These are phyloP conservation scores for Anastrepha obliqua DNA, from an alignment of 1,140 invertebrate species.

Conservation along the genomic window DNA sequence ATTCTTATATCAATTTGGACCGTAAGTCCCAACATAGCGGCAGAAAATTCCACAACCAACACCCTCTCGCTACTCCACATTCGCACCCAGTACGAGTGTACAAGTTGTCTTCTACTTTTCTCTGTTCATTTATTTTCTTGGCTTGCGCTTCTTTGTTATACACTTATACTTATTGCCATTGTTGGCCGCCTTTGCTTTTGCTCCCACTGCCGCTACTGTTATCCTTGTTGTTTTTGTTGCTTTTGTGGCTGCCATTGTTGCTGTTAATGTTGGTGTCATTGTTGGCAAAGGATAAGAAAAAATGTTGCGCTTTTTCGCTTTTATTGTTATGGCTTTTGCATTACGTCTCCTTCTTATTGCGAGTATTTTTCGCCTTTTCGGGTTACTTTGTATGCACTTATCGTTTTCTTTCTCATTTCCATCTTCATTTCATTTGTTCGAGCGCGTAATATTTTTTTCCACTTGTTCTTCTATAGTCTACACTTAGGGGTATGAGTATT, in stretches of 20 bases:
- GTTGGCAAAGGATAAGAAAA: slow-evolving; percentile 32
- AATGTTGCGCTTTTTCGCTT: slow-evolving; percentile 49
- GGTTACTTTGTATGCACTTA: slow-evolving; percentile 37
- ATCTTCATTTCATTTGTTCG: slow-evolving; percentile 53
- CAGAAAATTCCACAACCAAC: not conserved
- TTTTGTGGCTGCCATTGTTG: slow-evolving; percentile 39
- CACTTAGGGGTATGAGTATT: too few relatives aligned
- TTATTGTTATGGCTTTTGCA: slow-evolving; percentile 52
- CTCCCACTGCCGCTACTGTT: not conserved
- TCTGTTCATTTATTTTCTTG: slow-evolving; percentile 37
- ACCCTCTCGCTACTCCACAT: not conserved
- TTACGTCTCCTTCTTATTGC: not conserved
- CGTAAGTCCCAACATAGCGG: not conserved
- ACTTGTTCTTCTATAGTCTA: too few relatives aligned
- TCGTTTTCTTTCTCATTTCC: slow-evolving; percentile 43
- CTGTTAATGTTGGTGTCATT: slow-evolving; percentile 50
- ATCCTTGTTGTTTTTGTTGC: slow-evolving; percentile 6
- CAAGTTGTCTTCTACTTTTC: not conserved
- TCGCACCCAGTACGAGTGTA: not conserved
- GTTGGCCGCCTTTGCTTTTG: not conserved
- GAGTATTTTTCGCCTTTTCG: slow-evolving; percentile 23
- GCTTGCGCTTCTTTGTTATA: slow-evolving; percentile 26
- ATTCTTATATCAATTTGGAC: slow-evolving; percentile 40
- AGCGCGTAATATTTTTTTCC: slow-evolving; percentile 36
- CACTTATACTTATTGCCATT: slow-evolving; percentile 21